phyloP scores from a whole-genome alignment of 2,888 invertebrate species.

The Ectropis crepuscularia region DNA sequence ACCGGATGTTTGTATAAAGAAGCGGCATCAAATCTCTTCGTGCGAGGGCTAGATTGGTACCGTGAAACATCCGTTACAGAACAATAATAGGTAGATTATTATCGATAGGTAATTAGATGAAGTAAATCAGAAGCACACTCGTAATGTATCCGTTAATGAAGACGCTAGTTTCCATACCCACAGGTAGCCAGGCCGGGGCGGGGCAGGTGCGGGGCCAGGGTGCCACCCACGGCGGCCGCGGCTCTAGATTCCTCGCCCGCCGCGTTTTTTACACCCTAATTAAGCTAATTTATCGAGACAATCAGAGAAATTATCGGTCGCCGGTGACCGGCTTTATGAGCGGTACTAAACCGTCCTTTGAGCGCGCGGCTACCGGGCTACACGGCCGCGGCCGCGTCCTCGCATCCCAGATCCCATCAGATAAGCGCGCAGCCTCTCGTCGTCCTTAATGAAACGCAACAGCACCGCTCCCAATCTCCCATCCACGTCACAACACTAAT shows the following conservation, averaged over 20 bases:
- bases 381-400: conserved; percentile 75
- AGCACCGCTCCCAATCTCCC: too few relatives aligned
- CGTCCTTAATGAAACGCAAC: conserved; percentile 55
- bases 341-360: conserved; percentile 75
- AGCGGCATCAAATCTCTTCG: too few relatives aligned
- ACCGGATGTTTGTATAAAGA: too few relatives aligned
- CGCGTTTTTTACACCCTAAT: conserved; percentile 81
- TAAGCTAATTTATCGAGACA: conserved; percentile 84
- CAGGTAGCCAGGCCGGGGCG: conserved; percentile 25
- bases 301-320: conserved; percentile 76
- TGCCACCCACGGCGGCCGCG: conserved; percentile 71
- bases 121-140: too few relatives aligned
- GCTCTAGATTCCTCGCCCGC: conserved; percentile 76
- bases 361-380: conserved; percentile 74
- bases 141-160: too few relatives aligned
- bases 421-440: conserved; percentile 56
- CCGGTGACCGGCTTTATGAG: conserved; percentile 74
- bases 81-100: too few relatives aligned
- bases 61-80: too few relatives aligned
- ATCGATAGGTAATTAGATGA: too few relatives aligned
- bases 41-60: too few relatives aligned
- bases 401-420: conserved; percentile 76
- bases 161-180: too few relatives aligned
- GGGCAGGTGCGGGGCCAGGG: conserved; percentile 51
- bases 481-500: too few relatives aligned